Percentiles rank a stretch among this genome's conserved stretches.
These are phyloP conservation scores for Mus spretus DNA, from an alignment of 2,797 vertebrate species.

Conservation along the genomic window DNA sequence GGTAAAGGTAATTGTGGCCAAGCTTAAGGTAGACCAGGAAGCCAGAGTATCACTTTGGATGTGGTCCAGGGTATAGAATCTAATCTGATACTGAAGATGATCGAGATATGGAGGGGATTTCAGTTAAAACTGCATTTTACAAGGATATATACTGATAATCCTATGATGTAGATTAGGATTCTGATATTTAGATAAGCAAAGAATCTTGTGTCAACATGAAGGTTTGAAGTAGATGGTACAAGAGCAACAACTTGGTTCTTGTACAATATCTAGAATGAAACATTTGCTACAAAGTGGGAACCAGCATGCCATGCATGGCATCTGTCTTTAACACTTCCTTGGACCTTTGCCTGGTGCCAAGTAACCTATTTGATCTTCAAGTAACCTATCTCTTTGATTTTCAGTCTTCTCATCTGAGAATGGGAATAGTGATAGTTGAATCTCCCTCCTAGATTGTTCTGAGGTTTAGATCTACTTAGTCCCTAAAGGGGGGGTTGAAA, in stretches of 20 bases:
- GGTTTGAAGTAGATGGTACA: background rate
- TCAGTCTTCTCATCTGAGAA: background rate
- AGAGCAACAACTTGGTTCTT: background rate
- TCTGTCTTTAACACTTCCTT: fast-evolving
- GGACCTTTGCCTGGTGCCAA: background rate
- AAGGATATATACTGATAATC: background rate
- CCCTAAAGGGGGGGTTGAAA: background rate
- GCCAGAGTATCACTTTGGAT: background rate
- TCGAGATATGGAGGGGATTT: background rate
- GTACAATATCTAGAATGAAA: background rate
- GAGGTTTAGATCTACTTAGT: background rate
- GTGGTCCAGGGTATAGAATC: background rate
- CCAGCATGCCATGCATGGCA: too few species aligned
- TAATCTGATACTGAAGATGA: background rate
- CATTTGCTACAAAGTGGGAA: background rate
- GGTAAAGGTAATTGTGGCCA: background rate
- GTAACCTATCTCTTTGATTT: background rate
- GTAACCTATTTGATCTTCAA: background rate
- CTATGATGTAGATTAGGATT: background rate
- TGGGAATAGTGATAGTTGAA: background rate
- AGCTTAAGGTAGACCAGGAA: background rate
- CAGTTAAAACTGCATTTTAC: background rate
- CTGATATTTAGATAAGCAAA: background rate
- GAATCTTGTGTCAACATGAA: background rate
- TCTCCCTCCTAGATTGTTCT: background rate